Evolutionary conservation across 2,797 vertebrate species (phyloP), one percentile per base, ranked within the genome.

Genomic region (Centropyge bicolor): DNA sequence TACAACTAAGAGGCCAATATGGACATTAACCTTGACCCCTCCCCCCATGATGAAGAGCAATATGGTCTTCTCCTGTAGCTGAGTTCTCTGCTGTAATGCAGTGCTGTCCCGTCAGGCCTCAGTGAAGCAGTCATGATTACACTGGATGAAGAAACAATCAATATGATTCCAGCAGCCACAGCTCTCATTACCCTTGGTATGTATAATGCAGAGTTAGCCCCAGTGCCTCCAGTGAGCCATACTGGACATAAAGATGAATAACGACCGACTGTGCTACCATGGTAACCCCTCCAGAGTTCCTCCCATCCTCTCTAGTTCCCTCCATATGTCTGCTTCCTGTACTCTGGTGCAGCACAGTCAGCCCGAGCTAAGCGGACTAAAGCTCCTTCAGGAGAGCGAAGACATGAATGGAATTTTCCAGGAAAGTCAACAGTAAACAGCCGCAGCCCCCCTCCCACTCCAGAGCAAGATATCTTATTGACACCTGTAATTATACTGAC

Each of bases 241-340:
- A 59, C 69, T 52, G 74, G 70, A 76, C 73, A 88, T 86, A 77
- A 81, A 85, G 64, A 84, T 83, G 66, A 88, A 64, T 77, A 76
- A 83, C 67, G 72, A 78, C 80, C 79, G 78, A 84, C 74, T 56
- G 13, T 49, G 88, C 84, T 90, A 22, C 87, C 81, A 92, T 90
- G 81, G 88, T 63, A 88, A 89, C 83, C 41, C 7, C 49, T 55
- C 46, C 52, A 79, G 46, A 76, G 69, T 46, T 72, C 48, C 38
- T 69, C 72, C 66, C 49, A 68, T 57, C 19, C 56, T 57, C 11
- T 60, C 4, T 55, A 6, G 27, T 55, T 20, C 46, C 17, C 46
- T 8, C 45, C 6, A 8, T 48, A 31, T 41, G 54, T 62, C n/a
- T 74, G 16, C 36, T 59, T 16, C 56, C 51, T 75, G 36, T 55